Percentiles rank a stretch among this genome's conserved stretches.
phyloP scores from a whole-genome alignment of 2,888 invertebrate genomes.

The Lycia hirtaria region DNA sequence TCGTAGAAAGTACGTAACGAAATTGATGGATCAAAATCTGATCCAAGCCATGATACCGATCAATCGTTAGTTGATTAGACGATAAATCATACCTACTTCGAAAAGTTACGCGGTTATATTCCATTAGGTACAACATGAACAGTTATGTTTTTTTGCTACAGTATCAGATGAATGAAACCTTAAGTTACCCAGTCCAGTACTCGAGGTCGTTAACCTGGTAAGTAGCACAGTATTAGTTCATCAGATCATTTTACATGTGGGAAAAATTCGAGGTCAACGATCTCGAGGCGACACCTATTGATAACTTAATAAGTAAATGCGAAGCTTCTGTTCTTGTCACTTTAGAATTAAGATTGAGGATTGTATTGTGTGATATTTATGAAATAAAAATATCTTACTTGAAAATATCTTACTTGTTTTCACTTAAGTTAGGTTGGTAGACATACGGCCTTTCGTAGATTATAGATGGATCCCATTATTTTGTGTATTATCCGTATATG shows the following conservation, averaged over 20 bases:
- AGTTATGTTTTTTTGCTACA: constrained; percentile 29
- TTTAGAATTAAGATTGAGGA: constrained; percentile 5
- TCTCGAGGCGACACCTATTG: constrained; percentile 46
- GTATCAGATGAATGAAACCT: constrained; percentile 26
- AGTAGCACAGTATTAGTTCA: constrained; percentile 32
- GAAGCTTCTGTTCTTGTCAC: constrained; percentile 20
- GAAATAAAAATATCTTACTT: too few species aligned
- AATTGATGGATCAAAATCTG: constrained; percentile 14
- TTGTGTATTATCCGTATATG: too few species aligned
- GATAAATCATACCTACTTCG: constrained; percentile 19
- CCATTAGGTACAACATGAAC: constrained; percentile 16
- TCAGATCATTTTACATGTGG: constrained; percentile 61
- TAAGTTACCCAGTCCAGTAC: constrained; percentile 23
- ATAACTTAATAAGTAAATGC: constrained; percentile 25
- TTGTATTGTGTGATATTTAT: not conserved
- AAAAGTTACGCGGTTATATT: constrained; percentile 21
- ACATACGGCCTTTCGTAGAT: too few species aligned
- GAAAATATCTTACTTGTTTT: too few species aligned
- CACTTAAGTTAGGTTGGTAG: too few species aligned
- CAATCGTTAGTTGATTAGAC: constrained; percentile 9
- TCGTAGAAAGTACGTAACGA: not conserved
- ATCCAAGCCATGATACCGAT: constrained; percentile 12
- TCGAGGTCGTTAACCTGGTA: constrained; percentile 40
- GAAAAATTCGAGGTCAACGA: constrained; percentile 48
- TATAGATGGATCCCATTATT: too few species aligned